phyloP scores from a whole-genome alignment of 2,113 vertebrate genomes.

The Nibea coibor region DNA sequence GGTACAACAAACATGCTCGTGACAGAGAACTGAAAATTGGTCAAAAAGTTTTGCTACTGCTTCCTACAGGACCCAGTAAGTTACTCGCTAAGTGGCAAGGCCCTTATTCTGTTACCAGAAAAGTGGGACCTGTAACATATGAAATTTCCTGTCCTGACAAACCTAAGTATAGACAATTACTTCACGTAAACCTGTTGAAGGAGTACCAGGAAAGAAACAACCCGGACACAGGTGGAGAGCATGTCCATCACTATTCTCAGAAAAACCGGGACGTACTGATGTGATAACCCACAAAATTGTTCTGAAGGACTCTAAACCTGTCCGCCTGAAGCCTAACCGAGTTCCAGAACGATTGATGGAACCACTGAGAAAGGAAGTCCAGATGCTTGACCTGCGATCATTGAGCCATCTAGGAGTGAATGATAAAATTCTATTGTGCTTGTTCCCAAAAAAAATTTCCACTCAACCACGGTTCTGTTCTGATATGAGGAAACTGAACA shows the following conservation, averaged over 20 bases:
- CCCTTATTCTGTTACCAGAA: too few species aligned
- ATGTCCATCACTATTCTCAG: not conserved
- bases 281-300: slow-evolving; percentile 4
- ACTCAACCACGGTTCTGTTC: too few species aligned
- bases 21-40: not conserved
- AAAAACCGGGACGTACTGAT: not conserved
- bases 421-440: too few species aligned
- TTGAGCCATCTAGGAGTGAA: too few species aligned
- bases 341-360: not conserved
- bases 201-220: not conserved
- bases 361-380: not conserved
- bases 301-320: not conserved
- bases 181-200: slow-evolving; percentile 9
- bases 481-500: too few species aligned
- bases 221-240: not conserved
- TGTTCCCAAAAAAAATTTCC: too few species aligned
- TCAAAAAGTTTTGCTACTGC: not conserved
- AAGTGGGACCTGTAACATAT: not conserved
- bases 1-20: not conserved
- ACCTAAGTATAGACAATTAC: not conserved
- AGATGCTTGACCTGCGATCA: too few species aligned
- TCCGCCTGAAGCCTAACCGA: not conserved
- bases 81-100: too few species aligned
- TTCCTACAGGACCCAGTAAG: too few species aligned
- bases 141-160: slow-evolving; percentile 5